These are phyloP conservation scores for Melanocharis versteri DNA, from an alignment of 2,113 vertebrate genomes.

Conservation along the genomic window DNA sequence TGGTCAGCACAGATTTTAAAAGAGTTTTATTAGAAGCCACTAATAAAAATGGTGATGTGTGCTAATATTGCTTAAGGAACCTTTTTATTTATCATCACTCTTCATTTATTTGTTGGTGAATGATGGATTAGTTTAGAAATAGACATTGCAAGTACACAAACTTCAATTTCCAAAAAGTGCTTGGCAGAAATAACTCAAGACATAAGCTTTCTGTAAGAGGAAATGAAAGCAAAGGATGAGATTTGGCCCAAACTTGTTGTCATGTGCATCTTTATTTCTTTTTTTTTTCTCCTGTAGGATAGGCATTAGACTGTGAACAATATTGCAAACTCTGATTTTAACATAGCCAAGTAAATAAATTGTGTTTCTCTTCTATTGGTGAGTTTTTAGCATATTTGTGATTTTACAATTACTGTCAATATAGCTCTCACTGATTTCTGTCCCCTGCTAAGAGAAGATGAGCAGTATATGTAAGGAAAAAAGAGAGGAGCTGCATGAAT, in stretches of 20 bases:
- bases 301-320: neutral
- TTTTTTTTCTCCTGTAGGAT: rapidly evolving
- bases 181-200: constrained; percentile 1
- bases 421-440: neutral
- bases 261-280: rapidly evolving
- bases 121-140: constrained; percentile 5
- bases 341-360: neutral
- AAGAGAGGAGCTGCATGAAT: neutral
- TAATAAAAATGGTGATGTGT: neutral
- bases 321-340: neutral
- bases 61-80: neutral
- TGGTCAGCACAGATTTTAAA: neutral
- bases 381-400: neutral
- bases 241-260: neutral
- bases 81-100: neutral
- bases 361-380: neutral
- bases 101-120: neutral
- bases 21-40: neutral
- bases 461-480: neutral
- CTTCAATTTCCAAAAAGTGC: neutral
- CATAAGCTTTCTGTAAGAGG: neutral
- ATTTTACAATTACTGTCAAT: neutral
- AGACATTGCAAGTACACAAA: neutral
- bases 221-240: neutral
- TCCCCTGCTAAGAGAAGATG: neutral